Base-by-base conservation (phyloP, 2,888 invertebrate genomes). In the Galerucella nymphaeae region DNA sequence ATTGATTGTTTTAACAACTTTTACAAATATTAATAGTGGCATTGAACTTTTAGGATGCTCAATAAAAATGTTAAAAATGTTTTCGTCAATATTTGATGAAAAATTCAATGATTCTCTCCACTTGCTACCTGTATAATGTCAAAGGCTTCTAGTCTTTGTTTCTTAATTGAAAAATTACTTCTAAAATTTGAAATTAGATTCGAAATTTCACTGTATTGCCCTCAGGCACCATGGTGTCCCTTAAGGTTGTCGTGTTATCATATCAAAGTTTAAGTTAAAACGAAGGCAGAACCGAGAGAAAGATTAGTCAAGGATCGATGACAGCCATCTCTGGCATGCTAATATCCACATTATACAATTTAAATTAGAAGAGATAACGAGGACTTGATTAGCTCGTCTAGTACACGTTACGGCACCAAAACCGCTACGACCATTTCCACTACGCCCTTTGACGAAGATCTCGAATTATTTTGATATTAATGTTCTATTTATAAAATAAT, bases 341-440 rank as follows among this genome's bases (percentile, higher is more conserved):
- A 84, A 84, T 84, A 84, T 82, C 81, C 77, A 80, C 82, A 83
- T 83, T 83, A 84, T 84, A 84, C 83, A 84, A 84, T 84, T 84
- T 84, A 84, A 84, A 84, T 84, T 84, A 83, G 82, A 80, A 77
- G 80, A 83, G 82, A 83, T 84, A 83, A 84, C 84, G 83, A 84
- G 84, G 82, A 83, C 82, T 84, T 84, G 84, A 84, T 84, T 84
- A 84, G 83, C 84, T 83, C 83, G 82, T 83, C 83, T 81, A 81
- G 80, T 82, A 82, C 82, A 83, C 83, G 79, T 83, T 82, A 81
- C 81, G 82, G 50, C 14, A 50, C 79, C 23, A 41, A 50, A 50
- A 50, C 50, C n/a, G 14, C n/a, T 1, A 45, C 11, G 45, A 45
- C 45, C 8, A 50, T 8, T n/a, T 50, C 6, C 50, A n/a, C 8